Percentiles rank a stretch among this genome's conserved stretches.
phyloP scores from a whole-genome alignment of 2,797 vertebrate genomes.

The Anniella stebbinsi region DNA sequence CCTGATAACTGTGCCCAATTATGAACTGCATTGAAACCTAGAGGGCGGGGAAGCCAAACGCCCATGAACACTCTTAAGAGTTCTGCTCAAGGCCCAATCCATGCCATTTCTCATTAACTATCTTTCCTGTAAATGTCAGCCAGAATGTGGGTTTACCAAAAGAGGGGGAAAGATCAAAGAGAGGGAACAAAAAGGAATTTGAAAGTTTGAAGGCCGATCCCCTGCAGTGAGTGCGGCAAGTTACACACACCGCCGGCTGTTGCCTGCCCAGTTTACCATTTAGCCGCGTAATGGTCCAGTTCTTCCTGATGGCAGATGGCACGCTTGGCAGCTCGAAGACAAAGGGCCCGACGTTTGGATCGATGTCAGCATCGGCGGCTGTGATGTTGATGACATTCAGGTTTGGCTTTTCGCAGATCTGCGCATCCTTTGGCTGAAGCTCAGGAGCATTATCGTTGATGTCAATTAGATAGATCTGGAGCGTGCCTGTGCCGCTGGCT shows the following conservation, averaged over 20 bases:
- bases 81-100: conserved; percentile 71
- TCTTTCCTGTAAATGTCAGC: conserved; percentile 62
- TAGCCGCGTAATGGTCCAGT: conserved; percentile 93
- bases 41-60: conserved; percentile 61
- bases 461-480: conserved; percentile 95
- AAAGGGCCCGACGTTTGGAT: conserved; percentile 93
- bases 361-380: conserved; percentile 88
- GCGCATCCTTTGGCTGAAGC: conserved; percentile 90
- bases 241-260: conserved; percentile 42
- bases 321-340: conserved; percentile 92
- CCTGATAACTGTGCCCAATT: conserved; percentile 77
- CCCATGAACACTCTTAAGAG: conserved; percentile 61
- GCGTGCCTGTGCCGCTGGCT: conserved; percentile 91
- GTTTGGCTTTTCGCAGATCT: conserved; percentile 91
- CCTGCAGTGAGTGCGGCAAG: conserved; percentile 20
- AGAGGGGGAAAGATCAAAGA: neutral
- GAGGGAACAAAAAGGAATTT: conserved; percentile 20
- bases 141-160: conserved; percentile 46
- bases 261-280: conserved; percentile 83
- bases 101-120: conserved; percentile 75
- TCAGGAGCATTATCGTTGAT: conserved; percentile 94
- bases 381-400: conserved; percentile 93
- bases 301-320: conserved; percentile 86
- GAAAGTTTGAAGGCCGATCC: conserved; percentile 47
- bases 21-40: conserved; percentile 73